Evolutionary conservation across 2,888 invertebrate genomes (phyloP).

Genomic region (Alcis repandata): DNA sequence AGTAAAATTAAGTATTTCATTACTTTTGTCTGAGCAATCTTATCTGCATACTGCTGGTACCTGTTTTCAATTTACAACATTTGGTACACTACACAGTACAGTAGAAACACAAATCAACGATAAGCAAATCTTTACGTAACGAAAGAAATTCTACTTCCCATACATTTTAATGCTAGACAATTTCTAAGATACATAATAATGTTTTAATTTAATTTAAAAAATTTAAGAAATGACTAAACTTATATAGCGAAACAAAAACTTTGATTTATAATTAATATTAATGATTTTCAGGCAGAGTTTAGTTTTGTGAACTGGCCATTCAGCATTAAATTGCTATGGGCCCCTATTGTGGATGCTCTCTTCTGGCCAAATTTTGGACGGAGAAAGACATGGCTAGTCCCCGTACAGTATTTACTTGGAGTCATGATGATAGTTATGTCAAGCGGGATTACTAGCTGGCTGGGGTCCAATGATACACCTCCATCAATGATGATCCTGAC

Average conservation of each 20-base stretch:
- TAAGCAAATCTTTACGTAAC: too few relatives aligned
- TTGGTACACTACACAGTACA: neutral
- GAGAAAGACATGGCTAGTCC: slow-evolving; percentile 98
- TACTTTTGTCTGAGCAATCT: slow-evolving; percentile 7
- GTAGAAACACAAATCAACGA: neutral
- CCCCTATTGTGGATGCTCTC: slow-evolving; percentile 98
- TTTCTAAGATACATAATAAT: neutral
- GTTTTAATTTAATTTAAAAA: slow-evolving; percentile 32
- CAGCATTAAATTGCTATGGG: slow-evolving; percentile 98
- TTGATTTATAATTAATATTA: too few relatives aligned
- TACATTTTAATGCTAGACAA: too few relatives aligned
- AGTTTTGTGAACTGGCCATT: slow-evolving; percentile 98
- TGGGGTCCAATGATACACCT: slow-evolving; percentile 88
- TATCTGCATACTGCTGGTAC: slow-evolving; percentile 11
- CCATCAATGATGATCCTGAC: slow-evolving; percentile 94
- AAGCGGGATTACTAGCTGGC: slow-evolving; percentile 90
- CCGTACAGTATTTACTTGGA: slow-evolving; percentile 96
- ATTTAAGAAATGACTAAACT: too few relatives aligned
- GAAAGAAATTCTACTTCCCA: too few relatives aligned
- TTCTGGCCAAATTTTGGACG: slow-evolving; percentile 95
- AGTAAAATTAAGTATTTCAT: neutral
- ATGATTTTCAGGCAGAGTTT: slow-evolving; percentile 94
- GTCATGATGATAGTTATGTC: slow-evolving; percentile 96
- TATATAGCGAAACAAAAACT: too few relatives aligned
- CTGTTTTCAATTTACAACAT: slow-evolving; percentile 13